phyloP scores from a whole-genome alignment of 1,140 invertebrate genomes.

The Drosophila burlai region DNA sequence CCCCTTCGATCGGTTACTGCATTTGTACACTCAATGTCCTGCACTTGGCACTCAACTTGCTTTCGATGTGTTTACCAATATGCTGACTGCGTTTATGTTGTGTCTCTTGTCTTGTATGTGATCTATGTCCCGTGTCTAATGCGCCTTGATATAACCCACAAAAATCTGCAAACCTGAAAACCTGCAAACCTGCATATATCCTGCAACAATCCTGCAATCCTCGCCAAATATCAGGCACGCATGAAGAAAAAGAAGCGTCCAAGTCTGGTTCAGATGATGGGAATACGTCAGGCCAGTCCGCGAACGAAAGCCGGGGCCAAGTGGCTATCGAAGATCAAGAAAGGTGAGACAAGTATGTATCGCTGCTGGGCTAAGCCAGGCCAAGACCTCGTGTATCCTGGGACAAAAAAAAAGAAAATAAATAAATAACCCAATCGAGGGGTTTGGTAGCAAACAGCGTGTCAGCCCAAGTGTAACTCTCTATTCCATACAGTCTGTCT shows the following conservation, averaged over 20 bases:
- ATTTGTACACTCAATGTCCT: background rate
- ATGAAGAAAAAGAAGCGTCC: constrained; percentile 91
- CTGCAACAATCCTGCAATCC: constrained; percentile 27
- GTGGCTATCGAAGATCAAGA: constrained; percentile 94
- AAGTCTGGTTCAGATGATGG: constrained; percentile 92
- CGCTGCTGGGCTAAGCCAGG: constrained; percentile 57
- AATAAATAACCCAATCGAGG: constrained; percentile 16
- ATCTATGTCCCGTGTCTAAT: constrained; percentile 66
- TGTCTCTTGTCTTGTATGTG: constrained; percentile 70
- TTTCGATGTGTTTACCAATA: constrained; percentile 56
- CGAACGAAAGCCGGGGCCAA: constrained; percentile 93
- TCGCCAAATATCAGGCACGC: constrained; percentile 86
- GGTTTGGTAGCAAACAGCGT: constrained; percentile 77
- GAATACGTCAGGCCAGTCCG: constrained; percentile 90
- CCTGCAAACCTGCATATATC: constrained; percentile 3
- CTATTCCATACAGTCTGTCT: constrained; percentile 19
- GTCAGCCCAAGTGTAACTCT: constrained; percentile 27
- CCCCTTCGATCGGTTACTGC: constrained; percentile 7
- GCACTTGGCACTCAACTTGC: constrained; percentile 25
- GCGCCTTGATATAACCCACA: constrained; percentile 60
- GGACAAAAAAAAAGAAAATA: background rate
- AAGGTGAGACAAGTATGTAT: constrained; percentile 86
- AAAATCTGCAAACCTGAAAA: constrained; percentile 14
- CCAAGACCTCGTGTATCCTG: constrained; percentile 19
- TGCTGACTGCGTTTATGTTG: constrained; percentile 63